Base-by-base conservation (phyloP, 1,140 invertebrate genomes). In the Armadillidium nasatum region DNA sequence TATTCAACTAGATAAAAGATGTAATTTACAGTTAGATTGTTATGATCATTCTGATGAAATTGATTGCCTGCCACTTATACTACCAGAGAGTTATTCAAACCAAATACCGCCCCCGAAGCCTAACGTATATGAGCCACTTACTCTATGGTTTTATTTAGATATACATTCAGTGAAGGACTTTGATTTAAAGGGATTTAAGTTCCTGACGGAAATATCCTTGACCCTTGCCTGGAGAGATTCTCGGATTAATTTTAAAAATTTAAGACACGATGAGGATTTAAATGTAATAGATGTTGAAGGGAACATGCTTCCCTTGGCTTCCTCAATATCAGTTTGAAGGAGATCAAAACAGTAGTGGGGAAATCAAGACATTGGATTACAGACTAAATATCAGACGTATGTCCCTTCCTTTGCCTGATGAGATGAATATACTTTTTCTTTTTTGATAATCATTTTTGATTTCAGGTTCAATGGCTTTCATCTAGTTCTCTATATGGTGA, bases 41-140 rank as follows among this genome's bases (percentile, higher is more conserved):
- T 86, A 87, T 7, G 96, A 97, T 84, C 89, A 90, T 19, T 94
- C 93, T 6, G 95, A 97, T 85, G 95, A 98, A 87, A 88, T 89
- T 80, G 88, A 90, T 82, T 97, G 95, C 87, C 90, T 80, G 82
- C 72, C 78, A 21, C 21, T 79, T 44, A 67, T 21, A 44, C 66
- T 80, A 0, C 79, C 79, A 15, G n/a, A 7, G 3, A 76, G 77
- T 4, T 80, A 80, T 23, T 54, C 71, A 43, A 74, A 74, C 9
- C 43, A 70, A 21, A 60, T 60, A 60, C 19, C 50, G 4, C 2
- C 50, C 50, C 50, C 50, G 7, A 60, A 60, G 19, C 50, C 19
- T 15, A 60, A 60, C 7, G 7, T 15, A 60, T 15, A 60, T 19
- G 11, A 60, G 50, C 50, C 50, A 13, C 19, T 60, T 15, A 19